phyloP scores from a whole-genome alignment of 2,113 vertebrate genomes.

The Tamias sibiricus region DNA sequence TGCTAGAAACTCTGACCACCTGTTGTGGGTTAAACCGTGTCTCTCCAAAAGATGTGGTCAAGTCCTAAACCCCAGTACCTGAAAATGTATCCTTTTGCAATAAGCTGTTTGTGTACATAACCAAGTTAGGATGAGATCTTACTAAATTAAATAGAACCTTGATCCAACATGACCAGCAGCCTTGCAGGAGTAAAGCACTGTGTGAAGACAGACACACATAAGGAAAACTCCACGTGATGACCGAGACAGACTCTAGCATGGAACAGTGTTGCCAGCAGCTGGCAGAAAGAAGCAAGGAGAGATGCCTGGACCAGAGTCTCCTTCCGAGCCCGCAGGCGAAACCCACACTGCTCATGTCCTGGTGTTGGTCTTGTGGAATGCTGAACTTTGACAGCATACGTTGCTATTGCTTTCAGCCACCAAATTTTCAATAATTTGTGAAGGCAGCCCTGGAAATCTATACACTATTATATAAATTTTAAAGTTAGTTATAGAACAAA shows the following conservation, averaged over 20 bases:
- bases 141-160: not conserved
- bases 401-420: not conserved
- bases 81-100: not conserved
- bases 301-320: fast-evolving
- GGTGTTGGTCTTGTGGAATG: not conserved
- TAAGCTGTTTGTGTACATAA: not conserved
- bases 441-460: not conserved
- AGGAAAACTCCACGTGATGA: not conserved
- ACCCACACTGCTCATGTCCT: fast-evolving
- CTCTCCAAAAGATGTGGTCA: not conserved
- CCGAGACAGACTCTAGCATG: no score
- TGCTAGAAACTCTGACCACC: not conserved
- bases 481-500: not conserved
- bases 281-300: no score
- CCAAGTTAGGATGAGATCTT: not conserved
- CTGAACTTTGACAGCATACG: no score
- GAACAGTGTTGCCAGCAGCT: no score
- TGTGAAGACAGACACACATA: not conserved
- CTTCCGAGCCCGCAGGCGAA: not conserved
- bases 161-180: not conserved
- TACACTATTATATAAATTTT: not conserved
- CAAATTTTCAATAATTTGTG: not conserved
- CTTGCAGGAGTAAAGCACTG: not conserved
- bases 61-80: not conserved
- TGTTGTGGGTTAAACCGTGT: not conserved